Percentiles rank a stretch among this genome's conserved stretches.
Conservation (phyloP, 2,113 vertebrate species). For the Strigops habroptila region DNA sequence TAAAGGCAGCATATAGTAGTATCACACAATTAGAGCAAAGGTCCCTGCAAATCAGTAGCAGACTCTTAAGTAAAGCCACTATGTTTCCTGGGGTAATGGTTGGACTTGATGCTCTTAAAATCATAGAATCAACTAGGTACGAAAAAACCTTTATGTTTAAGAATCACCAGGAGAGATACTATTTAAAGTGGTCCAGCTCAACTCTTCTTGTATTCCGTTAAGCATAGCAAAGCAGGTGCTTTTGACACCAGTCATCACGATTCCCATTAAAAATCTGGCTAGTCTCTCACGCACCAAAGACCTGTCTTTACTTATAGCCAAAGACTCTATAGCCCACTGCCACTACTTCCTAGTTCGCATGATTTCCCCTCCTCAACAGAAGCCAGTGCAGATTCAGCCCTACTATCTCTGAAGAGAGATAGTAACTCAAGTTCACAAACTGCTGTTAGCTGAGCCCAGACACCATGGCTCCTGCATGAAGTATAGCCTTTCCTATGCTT, state of each 20-base stretch:
- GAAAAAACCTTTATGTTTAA: too few species aligned
- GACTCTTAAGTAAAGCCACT: neutral
- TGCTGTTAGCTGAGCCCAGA: neutral
- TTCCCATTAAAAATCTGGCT: neutral
- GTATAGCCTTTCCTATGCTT: neutral
- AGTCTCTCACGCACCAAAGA: neutral
- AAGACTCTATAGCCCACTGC: neutral
- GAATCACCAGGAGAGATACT: neutral
- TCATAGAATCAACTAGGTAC: too few species aligned
- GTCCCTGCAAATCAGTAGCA: neutral
- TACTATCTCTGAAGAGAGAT: neutral
- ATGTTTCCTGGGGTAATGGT: neutral
- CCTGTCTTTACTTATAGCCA: neutral
- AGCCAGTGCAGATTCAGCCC: neutral
- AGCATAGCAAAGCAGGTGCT: neutral
- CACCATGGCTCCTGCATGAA: conserved; percentile 17
- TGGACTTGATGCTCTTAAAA: neutral
- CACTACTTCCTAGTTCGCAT: neutral
- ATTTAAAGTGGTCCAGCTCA: neutral
- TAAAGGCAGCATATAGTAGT: neutral
- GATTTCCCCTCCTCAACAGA: neutral
- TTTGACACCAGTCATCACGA: neutral
- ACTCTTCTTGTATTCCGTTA: neutral
- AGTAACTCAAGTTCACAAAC: neutral
- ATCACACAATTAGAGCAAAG: neutral